These are phyloP conservation scores for Zaprionus vittiger DNA, from an alignment of 1,140 invertebrate species.

Conservation along the genomic window DNA sequence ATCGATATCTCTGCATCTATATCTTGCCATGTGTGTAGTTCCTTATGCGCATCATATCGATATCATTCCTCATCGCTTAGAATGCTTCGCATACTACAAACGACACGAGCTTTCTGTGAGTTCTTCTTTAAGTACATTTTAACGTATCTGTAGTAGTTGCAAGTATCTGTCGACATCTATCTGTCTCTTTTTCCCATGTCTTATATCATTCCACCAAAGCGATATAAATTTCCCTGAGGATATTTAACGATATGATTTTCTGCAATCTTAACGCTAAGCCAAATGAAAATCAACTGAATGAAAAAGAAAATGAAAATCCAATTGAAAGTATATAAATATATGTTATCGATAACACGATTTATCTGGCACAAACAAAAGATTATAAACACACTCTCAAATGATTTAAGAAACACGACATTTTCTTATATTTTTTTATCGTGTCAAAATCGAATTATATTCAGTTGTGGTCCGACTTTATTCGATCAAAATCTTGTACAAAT, in stretches of 20 bases:
- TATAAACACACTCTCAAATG: not conserved
- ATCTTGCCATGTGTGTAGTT: not conserved
- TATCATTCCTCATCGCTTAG: not conserved
- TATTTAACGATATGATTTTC: conserved; percentile 83
- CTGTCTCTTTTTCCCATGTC: not conserved
- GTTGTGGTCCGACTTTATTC: not conserved
- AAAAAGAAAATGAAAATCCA: conserved; percentile 12
- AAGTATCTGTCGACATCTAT: not conserved
- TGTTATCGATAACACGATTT: conserved; percentile 13
- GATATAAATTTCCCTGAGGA: conserved; percentile 25
- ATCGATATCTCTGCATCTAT: not conserved
- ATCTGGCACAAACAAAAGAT: conserved; percentile 26
- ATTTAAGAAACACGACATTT: not conserved
- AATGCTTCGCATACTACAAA: not conserved
- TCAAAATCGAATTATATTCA: not conserved
- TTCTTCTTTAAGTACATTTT: not conserved
- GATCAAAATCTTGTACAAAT: not conserved
- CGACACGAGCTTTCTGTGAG: not conserved
- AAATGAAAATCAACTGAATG: conserved; percentile 22
- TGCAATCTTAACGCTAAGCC: conserved; percentile 80
- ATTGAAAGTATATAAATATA: not conserved
- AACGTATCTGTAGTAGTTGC: conserved; percentile 7
- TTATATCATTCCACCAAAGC: not conserved
- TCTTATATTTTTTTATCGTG: not conserved
- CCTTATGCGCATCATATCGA: not conserved